Percentiles rank a stretch among this genome's conserved stretches.
phyloP scores from a whole-genome alignment of 2,113 vertebrate species.

The Edolisoma coerulescens region DNA sequence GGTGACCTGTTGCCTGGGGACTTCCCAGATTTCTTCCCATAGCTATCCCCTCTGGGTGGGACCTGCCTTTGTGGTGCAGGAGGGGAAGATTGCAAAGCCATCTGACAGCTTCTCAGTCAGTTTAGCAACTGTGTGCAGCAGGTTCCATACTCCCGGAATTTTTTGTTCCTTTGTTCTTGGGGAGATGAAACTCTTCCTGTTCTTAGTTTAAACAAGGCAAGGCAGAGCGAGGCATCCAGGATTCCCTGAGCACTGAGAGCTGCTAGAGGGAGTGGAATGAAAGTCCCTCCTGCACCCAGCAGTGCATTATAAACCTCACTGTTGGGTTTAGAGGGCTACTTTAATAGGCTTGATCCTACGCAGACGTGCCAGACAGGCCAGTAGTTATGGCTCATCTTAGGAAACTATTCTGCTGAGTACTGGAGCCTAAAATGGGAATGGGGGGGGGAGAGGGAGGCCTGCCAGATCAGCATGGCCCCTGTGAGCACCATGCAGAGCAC shows the following conservation, averaged over 20 bases:
- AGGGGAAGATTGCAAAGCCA: neutral
- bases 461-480: slow-evolving; percentile 1
- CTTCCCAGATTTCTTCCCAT: neutral
- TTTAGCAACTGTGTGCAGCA: neutral
- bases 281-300: neutral
- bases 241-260: neutral
- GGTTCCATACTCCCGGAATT: neutral
- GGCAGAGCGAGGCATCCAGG: neutral
- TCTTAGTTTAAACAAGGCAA: neutral
- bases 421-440: slow-evolving; percentile 21
- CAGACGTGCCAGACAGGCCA: slow-evolving; percentile 43
- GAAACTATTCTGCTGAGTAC: slow-evolving; percentile 36
- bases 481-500: neutral
- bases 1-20: neutral
- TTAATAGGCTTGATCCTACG: slow-evolving; percentile 25
- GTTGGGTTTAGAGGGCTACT: neutral
- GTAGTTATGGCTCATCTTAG: slow-evolving; percentile 40
- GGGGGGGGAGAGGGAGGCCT: neutral
- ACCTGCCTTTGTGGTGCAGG: neutral
- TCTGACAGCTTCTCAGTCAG: neutral
- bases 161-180: neutral
- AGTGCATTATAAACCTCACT: neutral
- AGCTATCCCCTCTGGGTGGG: neutral
- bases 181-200: neutral
- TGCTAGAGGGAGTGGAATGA: rapidly evolving